A percentile compares a stretch with the other conserved stretches of the same genome.
Conservation (phyloP, 2,113 vertebrate genomes). For the Bufo gargarizans region DNA sequence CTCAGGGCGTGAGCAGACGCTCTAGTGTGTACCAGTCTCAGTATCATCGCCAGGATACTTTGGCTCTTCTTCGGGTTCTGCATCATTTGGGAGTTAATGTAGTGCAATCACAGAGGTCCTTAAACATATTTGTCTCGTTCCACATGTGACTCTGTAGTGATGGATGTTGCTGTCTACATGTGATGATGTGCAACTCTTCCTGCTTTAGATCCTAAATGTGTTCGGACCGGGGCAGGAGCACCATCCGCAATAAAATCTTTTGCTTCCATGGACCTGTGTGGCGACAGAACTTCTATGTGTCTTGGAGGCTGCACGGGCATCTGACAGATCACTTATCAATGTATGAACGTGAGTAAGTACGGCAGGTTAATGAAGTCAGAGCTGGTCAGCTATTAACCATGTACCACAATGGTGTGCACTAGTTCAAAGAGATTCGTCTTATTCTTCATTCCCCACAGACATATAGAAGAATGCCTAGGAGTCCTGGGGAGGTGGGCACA, state of each 20-base stretch:
- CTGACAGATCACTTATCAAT: not conserved
- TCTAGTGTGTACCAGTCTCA: no score
- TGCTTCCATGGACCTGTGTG: not conserved
- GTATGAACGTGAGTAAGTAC: not conserved
- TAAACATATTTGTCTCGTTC: not conserved
- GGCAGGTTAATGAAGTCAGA: conserved; percentile 13
- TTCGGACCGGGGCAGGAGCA: not conserved
- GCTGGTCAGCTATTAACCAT: not conserved
- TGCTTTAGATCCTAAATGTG: not conserved
- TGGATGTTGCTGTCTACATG: not conserved
- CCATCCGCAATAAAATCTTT: not conserved
- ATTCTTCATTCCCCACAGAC: not conserved
- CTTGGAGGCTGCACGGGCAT: not conserved
- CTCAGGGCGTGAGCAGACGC: no score
- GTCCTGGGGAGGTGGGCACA: not conserved
- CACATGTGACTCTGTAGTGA: not conserved
- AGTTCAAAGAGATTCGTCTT: not conserved
- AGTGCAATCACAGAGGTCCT: not conserved
- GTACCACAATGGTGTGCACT: no score
- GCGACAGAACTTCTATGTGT: not conserved
- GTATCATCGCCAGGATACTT: not conserved
- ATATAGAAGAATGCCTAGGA: no score
- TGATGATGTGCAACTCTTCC: not conserved
- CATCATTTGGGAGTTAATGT: not conserved
- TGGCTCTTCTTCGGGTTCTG: not conserved